Evolutionary conservation across 2,113 vertebrate genomes (phyloP).

Genomic region (Serinus canaria): DNA sequence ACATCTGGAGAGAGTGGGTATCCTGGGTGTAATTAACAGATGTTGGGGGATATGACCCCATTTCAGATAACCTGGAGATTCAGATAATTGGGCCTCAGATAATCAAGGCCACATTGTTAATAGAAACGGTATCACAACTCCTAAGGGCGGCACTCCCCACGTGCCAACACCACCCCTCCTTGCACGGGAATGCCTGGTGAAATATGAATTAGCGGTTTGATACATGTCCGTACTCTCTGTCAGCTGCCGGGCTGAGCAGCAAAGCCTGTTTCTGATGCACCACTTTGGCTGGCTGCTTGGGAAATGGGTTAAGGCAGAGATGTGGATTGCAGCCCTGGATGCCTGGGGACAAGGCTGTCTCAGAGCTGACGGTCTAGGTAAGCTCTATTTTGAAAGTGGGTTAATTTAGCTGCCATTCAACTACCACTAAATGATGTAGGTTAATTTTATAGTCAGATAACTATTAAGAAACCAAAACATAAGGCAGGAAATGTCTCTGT

Average conservation of each 20-base stretch:
- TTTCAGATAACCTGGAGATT: slow-evolving; percentile 41
- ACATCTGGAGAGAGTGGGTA: background rate
- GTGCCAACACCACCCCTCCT: fast-evolving
- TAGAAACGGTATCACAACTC: background rate
- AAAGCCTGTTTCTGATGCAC: background rate
- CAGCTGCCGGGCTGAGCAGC: background rate
- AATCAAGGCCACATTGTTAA: background rate
- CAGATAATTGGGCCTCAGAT: slow-evolving; percentile 39
- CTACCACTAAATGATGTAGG: slow-evolving; percentile 31
- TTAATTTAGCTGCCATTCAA: slow-evolving; percentile 59
- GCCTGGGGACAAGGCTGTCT: slow-evolving; percentile 36
- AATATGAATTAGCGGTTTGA: background rate
- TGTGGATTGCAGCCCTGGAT: background rate
- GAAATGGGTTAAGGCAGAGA: slow-evolving; percentile 57
- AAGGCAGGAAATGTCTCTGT: slow-evolving; percentile 41
- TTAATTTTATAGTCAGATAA: slow-evolving; percentile 59
- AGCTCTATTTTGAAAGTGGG: slow-evolving; percentile 63
- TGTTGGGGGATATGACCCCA: slow-evolving; percentile 1
- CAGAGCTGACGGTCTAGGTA: slow-evolving; percentile 26
- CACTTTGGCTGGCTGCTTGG: background rate
- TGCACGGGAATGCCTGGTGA: background rate
- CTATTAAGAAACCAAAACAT: slow-evolving; percentile 57
- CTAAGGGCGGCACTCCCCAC: fast-evolving
- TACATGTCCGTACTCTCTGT: background rate
- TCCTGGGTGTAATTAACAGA: slow-evolving; percentile 42